These are phyloP conservation scores for Tenthredo scrophulariae DNA, from an alignment of 2,888 invertebrate genomes.

Conservation along the genomic window DNA sequence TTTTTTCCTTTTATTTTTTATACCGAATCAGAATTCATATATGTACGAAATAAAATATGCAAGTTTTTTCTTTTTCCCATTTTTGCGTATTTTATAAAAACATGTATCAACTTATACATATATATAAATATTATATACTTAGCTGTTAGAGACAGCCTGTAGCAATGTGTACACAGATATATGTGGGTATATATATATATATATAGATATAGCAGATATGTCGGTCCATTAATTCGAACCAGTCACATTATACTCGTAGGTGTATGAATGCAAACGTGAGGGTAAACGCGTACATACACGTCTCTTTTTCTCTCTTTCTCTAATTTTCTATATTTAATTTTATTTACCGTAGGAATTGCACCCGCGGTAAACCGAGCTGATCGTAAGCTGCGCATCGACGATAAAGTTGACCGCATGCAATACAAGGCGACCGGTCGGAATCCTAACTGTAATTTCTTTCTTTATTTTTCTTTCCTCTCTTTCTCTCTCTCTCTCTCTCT, in stretches of 20 bases:
- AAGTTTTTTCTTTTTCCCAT: too few relatives aligned
- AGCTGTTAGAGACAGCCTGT: not conserved
- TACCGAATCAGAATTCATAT: too few relatives aligned
- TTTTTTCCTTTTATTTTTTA: too few relatives aligned
- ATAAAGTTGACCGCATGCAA: not conserved
- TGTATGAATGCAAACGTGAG: not conserved
- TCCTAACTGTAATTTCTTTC: constrained; percentile 24
- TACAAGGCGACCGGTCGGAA: not conserved
- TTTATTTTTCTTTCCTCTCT: not conserved
- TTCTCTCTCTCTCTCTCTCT: not conserved
- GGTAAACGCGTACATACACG: not conserved
- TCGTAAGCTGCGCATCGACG: not conserved
- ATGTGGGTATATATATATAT: not conserved
- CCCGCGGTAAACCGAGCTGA: not conserved
- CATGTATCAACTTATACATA: not conserved
- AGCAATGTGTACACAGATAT: not conserved
- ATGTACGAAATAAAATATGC: too few relatives aligned
- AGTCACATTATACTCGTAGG: not conserved
- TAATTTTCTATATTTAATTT: not conserved
- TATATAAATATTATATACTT: not conserved
- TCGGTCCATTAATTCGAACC: not conserved
- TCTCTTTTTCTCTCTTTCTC: not conserved
- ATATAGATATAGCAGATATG: too few relatives aligned
- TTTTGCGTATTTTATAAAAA: not conserved
- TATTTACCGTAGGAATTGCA: constrained; percentile 13